Base-by-base conservation (phyloP, 2,113 vertebrate species). In the Siphamia tubifer region DNA sequence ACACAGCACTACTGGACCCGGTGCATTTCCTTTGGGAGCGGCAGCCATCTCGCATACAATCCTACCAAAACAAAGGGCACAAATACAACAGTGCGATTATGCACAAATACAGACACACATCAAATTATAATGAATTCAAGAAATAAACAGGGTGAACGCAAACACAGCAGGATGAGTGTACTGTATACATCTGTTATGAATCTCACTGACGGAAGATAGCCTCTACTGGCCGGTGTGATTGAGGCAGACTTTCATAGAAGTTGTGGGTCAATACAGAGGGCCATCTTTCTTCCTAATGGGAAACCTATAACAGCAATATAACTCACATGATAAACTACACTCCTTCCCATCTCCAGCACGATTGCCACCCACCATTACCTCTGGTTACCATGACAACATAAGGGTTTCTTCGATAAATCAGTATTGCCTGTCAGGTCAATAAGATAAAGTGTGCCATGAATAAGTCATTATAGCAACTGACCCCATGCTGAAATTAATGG, bases 41-140 rank as follows among this genome's bases (percentile, higher is more conserved):
- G 90, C 92, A 5, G 93, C 91, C 96, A 99, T 99, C 83, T 99
- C 95, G 68, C 98, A 99, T 68, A 99, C 96, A 40, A 99, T 98
- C 92, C 98, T 99, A 90, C 17, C 83, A 17, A 57, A 30, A 65
- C 5, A 47, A 15, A 53, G 35, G 1, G 30, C 1, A 51, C 11
- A 40, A 15, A 42, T 28, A 12, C 15, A 31, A 32, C 30, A 45
- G 57, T 17, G 48, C n/a, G 4, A 24, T 5, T 9, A 25, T 40
- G 52, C 13, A 58, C 31, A 69, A 45, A 32, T 19, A 57, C 21
- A 44, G 12, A 16, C 19, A 13, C 16, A 21, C 10, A 54, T 27
- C 28, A 65, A 13, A 66, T 21, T n/a, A 24, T 48, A 2, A 2
- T 61, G 45, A 51, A 82, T 44, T 28, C 49, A 52, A 24, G 16